Evolutionary conservation across 2,113 vertebrate species (phyloP), one percentile per base, ranked within the genome.

Genomic region (Barbus barbus): DNA sequence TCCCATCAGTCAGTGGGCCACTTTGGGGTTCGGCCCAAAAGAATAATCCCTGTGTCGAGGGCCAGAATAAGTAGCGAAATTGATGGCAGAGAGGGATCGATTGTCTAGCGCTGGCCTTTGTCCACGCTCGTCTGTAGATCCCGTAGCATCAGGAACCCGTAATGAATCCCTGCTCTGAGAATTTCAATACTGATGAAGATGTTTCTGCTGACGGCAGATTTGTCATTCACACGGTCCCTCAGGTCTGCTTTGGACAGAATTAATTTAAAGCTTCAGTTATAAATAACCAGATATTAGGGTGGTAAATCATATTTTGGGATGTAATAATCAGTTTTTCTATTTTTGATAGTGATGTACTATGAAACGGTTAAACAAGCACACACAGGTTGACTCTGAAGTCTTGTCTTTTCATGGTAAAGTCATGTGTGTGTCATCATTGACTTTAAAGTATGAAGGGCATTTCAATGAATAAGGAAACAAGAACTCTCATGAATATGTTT

Each of bases 21-120:
- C 86, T 90, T 90, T 85, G 22, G 86, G 88, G 82, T 88, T 89
- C 83, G 84, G 76, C 76, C 82, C 83, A 92, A 83, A 94, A 92
- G 93, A 93, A 92, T 92, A 90, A 92, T 87, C 82, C 88, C 87
- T 86, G 88, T 91, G 78, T 90, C 89, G 89, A 87, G 71, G 36
- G 93, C 85, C 89, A 91, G 92, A 93, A 92, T 90, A 90, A 91
- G 88, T 65, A 91, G 86, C 88, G 78, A 88, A 91, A 92, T 90
- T 89, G 86, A 90, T 93, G 88, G 76, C 9, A 44, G 60, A 20
- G 76, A 69, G 71, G 51, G 65, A 85, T 92, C 85, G 92, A 93
- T 93, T 86, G 87, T 44, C 13, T 83, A 46, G 61, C 22, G n/a
- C 69, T 56, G 63, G 86, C 63, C 88, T 85, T 89, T 87, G 86